A percentile compares a stretch with the other conserved stretches of the same genome.
phyloP scores from a whole-genome alignment of 2,888 invertebrate species.

The Lapara coniferarum region DNA sequence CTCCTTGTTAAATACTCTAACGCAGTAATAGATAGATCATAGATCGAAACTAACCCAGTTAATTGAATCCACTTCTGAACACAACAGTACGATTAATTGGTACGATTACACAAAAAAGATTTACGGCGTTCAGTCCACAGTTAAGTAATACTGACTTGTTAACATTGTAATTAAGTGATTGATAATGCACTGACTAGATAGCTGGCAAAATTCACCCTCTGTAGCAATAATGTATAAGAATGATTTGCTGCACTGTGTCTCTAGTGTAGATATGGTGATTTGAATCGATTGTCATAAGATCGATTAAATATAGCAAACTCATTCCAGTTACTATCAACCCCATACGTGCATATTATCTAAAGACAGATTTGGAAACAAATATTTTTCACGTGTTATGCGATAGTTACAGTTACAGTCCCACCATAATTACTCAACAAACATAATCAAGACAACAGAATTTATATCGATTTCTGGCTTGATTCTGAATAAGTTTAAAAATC shows the following conservation, averaged over 20 bases:
- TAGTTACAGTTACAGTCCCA: too few relatives aligned
- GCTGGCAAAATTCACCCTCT: slow-evolving; percentile 1
- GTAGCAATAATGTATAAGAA: neutral
- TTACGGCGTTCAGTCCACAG: slow-evolving; percentile 31
- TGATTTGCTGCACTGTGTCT: neutral
- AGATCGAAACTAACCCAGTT: slow-evolving; percentile 30
- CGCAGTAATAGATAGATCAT: too few relatives aligned
- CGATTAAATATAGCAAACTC: neutral
- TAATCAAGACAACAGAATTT: too few relatives aligned
- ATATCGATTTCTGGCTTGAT: too few relatives aligned
- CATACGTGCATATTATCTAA: too few relatives aligned
- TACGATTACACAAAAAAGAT: slow-evolving; percentile 36
- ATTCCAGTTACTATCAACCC: too few relatives aligned
- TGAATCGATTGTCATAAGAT: neutral
- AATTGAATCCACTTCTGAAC: slow-evolving; percentile 21
- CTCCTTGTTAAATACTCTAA: too few relatives aligned
- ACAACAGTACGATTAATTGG: slow-evolving; percentile 43
- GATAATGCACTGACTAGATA: slow-evolving; percentile 34
- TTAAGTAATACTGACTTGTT: slow-evolving; percentile 39
- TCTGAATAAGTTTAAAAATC: neutral
- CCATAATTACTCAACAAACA: too few relatives aligned
- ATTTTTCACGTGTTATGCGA: too few relatives aligned
- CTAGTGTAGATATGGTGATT: too few relatives aligned
- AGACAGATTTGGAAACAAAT: too few relatives aligned
- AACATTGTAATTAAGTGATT: slow-evolving; percentile 44